A percentile compares a stretch with the other conserved stretches of the same genome.
Evolutionary conservation across 2,113 vertebrate genomes (phyloP).

Genomic region (Fregetta grallaria): DNA sequence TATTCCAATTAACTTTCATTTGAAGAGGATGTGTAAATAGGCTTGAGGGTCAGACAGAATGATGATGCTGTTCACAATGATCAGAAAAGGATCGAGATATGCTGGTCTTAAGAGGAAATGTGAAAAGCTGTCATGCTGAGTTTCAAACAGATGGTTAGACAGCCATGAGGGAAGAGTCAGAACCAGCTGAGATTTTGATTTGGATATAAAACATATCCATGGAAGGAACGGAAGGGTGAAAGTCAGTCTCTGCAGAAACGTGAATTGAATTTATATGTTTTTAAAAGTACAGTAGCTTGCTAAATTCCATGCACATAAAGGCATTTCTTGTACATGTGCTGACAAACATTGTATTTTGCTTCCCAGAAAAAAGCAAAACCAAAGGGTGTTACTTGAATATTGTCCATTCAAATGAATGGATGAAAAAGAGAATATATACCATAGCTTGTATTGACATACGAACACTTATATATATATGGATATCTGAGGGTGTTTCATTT

Average conservation of each 20-base stretch:
- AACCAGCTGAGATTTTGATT: background rate
- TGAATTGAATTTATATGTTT: background rate
- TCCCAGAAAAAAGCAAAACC: background rate
- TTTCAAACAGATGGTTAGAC: background rate
- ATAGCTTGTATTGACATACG: slow-evolving; percentile 14
- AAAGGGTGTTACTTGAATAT: background rate
- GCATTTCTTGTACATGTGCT: background rate
- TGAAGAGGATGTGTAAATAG: background rate
- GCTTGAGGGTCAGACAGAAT: background rate
- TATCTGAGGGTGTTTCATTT: slow-evolving; percentile 63
- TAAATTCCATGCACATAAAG: background rate
- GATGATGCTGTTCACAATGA: background rate
- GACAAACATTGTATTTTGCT: background rate
- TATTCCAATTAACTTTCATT: background rate
- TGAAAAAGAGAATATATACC: slow-evolving; percentile 15
- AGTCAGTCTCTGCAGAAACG: background rate
- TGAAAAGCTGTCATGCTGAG: background rate
- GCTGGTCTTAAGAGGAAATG: background rate
- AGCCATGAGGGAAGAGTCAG: background rate
- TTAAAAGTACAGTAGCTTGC: background rate
- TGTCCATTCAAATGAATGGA: slow-evolving; percentile 38
- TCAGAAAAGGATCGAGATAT: background rate
- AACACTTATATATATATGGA: slow-evolving; percentile 9
- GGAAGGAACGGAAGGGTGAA: background rate
- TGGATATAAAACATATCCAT: background rate